Percentiles rank a stretch among this genome's conserved stretches.
Conservation (phyloP, 2,888 invertebrate genomes). For the Luffia ferchaultella region DNA sequence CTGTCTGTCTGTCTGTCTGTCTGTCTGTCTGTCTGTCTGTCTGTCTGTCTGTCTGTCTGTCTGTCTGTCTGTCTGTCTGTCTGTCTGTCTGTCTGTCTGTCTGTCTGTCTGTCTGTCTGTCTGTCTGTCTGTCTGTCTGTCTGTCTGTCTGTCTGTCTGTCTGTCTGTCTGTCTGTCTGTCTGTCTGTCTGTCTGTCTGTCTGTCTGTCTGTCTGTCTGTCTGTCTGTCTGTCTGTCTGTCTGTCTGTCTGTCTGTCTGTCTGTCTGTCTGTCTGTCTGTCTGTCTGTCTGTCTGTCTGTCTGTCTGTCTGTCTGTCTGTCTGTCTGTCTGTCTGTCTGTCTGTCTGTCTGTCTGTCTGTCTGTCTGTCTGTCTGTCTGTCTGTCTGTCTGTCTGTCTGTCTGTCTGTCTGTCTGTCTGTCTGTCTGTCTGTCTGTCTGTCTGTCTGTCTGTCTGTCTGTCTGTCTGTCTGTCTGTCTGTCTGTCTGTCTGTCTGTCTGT, state of each 20-base stretch:
- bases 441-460: conserved; percentile 13
- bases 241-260: conserved; percentile 3
- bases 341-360: no score
- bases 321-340: no score
- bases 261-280: background rate
- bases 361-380: conserved; percentile 14
- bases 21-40: conserved; percentile 17
- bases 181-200: conserved; percentile 5
- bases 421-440: conserved; percentile 15
- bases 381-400: conserved; percentile 15
- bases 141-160: conserved; percentile 16
- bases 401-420: conserved; percentile 15
- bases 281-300: background rate
- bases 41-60: conserved; percentile 18
- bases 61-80: conserved; percentile 17
- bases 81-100: conserved; percentile 14
- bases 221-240: conserved; percentile 7
- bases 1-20: conserved; percentile 15
- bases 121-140: conserved; percentile 17
- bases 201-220: conserved; percentile 7
- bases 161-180: no score
- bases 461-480: conserved; percentile 14
- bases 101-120: conserved; percentile 15
- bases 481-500: conserved; percentile 13
- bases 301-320: no score